Percentiles rank a stretch among this genome's conserved stretches.
phyloP scores from a whole-genome alignment of 2,113 vertebrate genomes.

The Oenanthe oenanthe region DNA sequence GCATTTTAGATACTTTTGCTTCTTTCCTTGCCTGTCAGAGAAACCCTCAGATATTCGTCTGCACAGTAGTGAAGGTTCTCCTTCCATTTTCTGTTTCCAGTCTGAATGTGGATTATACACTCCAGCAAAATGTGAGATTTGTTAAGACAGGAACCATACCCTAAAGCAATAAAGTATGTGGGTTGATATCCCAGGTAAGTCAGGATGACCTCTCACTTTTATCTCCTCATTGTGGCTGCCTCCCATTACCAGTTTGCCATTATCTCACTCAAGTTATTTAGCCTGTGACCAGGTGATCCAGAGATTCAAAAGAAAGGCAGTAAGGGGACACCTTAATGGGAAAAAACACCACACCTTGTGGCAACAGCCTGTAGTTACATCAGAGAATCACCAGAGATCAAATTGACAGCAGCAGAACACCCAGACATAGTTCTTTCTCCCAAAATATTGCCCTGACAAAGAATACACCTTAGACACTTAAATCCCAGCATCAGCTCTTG shows the following conservation, averaged over 20 bases:
- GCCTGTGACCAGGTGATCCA: not conserved
- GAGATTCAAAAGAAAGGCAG: not conserved
- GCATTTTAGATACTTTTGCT: not conserved
- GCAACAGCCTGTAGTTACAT: not conserved
- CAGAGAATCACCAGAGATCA: not conserved
- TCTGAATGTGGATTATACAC: not conserved
- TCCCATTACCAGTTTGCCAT: not conserved
- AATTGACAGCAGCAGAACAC: not conserved
- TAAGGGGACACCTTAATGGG: not conserved
- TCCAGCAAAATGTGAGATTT: not conserved
- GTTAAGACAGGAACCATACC: not conserved
- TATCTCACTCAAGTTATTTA: not conserved
- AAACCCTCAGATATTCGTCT: not conserved
- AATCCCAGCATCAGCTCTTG: not conserved
- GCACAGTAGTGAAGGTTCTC: not conserved
- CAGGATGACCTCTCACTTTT: not conserved
- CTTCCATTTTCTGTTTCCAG: not conserved
- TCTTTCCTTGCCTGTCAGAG: not conserved
- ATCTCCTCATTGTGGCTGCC: fast-evolving
- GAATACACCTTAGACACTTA: not conserved
- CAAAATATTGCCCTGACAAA: not conserved
- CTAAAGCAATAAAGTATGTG: not conserved
- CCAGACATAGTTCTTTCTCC: not conserved
- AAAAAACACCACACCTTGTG: not conserved
- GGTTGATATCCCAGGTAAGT: not conserved